Percentiles rank a stretch among this genome's conserved stretches.
phyloP scores from a whole-genome alignment of 2,888 invertebrate genomes.

The Phyllotreta cruciferae region DNA sequence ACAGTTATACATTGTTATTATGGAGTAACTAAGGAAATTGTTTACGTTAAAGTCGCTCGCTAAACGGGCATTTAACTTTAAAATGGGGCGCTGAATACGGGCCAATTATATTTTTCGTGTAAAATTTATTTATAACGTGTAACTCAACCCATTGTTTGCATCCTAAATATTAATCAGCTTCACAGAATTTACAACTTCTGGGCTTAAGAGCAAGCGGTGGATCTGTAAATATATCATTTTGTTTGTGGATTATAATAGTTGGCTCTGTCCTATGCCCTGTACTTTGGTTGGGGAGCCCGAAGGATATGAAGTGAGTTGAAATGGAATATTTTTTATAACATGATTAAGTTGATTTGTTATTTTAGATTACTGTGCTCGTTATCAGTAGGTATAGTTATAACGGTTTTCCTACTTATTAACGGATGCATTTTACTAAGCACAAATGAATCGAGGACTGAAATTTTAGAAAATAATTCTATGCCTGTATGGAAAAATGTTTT shows the following conservation, averaged over 20 bases:
- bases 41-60: too few species aligned
- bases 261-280: conserved; percentile 78
- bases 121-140: not conserved
- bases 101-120: too few species aligned
- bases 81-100: too few species aligned
- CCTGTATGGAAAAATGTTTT: conserved; percentile 62
- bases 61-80: too few species aligned
- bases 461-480: conserved; percentile 25
- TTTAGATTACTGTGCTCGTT: conserved; percentile 69
- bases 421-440: conserved; percentile 65
- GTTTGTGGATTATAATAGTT: conserved; percentile 82
- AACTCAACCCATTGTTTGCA: too few species aligned
- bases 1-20: too few species aligned
- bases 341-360: conserved; percentile 33
- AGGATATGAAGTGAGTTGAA: conserved; percentile 82
- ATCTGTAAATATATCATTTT: conserved; percentile 74
- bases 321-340: not conserved
- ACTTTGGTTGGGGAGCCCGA: conserved; percentile 89
- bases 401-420: conserved; percentile 72
- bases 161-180: conserved; percentile 62
- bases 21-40: too few species aligned
- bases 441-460: conserved; percentile 45
- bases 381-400: conserved; percentile 70
- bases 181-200: conserved; percentile 80
- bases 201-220: conserved; percentile 74